phyloP scores from a whole-genome alignment of 2,113 vertebrate species.

The Tauraco erythrolophus region DNA sequence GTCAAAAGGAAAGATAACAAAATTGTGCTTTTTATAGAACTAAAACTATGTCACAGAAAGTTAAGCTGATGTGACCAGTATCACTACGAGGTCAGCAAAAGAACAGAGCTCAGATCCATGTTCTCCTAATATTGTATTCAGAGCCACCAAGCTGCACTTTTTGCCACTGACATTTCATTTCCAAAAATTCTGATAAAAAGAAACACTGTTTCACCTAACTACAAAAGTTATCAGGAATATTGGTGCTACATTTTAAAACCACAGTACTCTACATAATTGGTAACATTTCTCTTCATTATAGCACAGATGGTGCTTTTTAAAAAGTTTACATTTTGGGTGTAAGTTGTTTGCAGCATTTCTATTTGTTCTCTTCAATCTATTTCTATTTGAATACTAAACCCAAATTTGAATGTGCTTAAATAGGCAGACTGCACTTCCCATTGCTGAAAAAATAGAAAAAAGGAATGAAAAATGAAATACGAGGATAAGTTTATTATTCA shows the following conservation, averaged over 20 bases:
- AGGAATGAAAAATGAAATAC: not conserved
- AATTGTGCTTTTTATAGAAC: not conserved
- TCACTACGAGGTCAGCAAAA: not conserved
- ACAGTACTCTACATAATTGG: not conserved
- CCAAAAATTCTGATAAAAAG: not conserved
- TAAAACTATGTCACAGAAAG: not conserved
- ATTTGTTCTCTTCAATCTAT: not conserved
- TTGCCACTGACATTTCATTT: not conserved
- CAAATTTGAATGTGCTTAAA: not conserved
- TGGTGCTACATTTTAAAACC: not conserved
- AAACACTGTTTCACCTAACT: not conserved
- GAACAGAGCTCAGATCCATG: not conserved
- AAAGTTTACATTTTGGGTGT: not conserved
- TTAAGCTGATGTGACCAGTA: not conserved
- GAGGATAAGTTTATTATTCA: not conserved
- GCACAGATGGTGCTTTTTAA: not conserved
- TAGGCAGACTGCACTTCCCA: not conserved
- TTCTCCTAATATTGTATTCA: not conserved
- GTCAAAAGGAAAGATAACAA: not conserved
- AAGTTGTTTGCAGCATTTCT: not conserved
- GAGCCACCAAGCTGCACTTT: not conserved
- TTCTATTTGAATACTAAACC: not conserved
- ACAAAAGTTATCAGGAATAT: not conserved
- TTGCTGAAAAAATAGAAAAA: not conserved
- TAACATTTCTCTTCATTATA: not conserved